Conservation (phyloP, 2,797 vertebrate genomes). For the Acanthopagrus latus region DNA sequence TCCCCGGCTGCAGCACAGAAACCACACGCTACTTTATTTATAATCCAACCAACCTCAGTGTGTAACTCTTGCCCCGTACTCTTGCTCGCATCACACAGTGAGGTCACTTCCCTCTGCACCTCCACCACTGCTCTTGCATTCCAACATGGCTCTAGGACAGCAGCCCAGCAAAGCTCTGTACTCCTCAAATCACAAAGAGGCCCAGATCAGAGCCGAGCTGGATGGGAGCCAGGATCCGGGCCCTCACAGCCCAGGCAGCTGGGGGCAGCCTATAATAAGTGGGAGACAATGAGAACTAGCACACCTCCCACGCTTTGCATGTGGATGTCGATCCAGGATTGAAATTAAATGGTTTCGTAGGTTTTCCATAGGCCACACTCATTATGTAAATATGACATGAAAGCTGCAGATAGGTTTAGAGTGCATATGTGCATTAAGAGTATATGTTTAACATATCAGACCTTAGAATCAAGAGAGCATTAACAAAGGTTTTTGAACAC, state of each 20-base stretch:
- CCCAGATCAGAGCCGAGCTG: constrained; percentile 86
- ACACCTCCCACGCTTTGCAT: constrained; percentile 85
- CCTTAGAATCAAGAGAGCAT: not conserved
- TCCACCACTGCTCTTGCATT: constrained; percentile 82
- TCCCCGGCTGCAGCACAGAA: constrained; percentile 76
- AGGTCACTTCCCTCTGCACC: constrained; percentile 85
- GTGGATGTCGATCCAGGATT: constrained; percentile 77
- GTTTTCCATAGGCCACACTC: constrained; percentile 64
- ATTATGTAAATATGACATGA: constrained; percentile 61
- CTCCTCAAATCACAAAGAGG: constrained; percentile 84
- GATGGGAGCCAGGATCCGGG: constrained; percentile 83
- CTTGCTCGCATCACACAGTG: constrained; percentile 83
- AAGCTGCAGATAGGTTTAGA: constrained; percentile 40
- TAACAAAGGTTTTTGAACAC: not conserved
- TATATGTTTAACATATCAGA: constrained; percentile 45
- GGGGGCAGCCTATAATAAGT: constrained; percentile 86
- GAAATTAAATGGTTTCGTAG: constrained; percentile 79
- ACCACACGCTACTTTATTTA: constrained; percentile 86
- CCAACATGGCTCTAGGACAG: constrained; percentile 89
- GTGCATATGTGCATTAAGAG: constrained; percentile 28
- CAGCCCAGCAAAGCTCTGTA: constrained; percentile 79
- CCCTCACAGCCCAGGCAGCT: constrained; percentile 83
- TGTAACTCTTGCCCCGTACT: constrained; percentile 81
- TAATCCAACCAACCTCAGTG: constrained; percentile 85
- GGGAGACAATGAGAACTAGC: constrained; percentile 84